Evolutionary conservation across 2,797 vertebrate genomes (phyloP), one percentile per base, ranked within the genome.

Genomic region (Sebastes cheni): DNA sequence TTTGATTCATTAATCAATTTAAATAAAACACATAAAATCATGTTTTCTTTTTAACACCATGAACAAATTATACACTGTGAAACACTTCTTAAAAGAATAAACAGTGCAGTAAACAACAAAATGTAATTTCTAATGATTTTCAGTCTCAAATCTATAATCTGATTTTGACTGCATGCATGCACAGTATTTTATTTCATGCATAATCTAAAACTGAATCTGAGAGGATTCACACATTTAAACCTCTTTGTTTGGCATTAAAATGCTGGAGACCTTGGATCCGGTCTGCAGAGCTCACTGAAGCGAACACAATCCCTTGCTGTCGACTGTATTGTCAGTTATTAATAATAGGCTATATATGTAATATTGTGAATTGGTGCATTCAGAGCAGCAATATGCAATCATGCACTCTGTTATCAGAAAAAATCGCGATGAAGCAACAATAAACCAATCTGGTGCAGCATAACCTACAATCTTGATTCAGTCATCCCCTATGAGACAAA

Each of bases 191-290:
- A 79, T 34, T 65, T 67, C 66, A 66, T 50, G 5, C 34, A 39
- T 3, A 25, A 61, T 50, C 14, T 39, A 4, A 65, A 76, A 14
- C 20, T 22, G n/a, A 29, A 6, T 65, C 7, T 8, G n/a, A 16
- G 20, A 27, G 23, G 60, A 46, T 62, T 46, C 60, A 23, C 62
- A 18, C 13, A 30, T 77, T 54, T 42, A 69, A 52, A 32, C 1
- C 18, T 4, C 54, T 18, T 8, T 30, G 39, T 42, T 52, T 60
- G 14, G 27, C 46, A 20, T 30, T 25, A 22, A 30, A 42, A 13
- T 29, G 66, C 36, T 27, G 29, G 7, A 56, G 78, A 82, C 78
- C 75, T 82, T 76, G 82, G 74, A 69, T 39, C 4, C 8, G 67
- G 39, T 83, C 32, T 62, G 29, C 25, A 11, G 67, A n/a, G 67